Evolutionary conservation across 2,888 invertebrate genomes (phyloP).

Genomic region (Dasypolia templi): DNA sequence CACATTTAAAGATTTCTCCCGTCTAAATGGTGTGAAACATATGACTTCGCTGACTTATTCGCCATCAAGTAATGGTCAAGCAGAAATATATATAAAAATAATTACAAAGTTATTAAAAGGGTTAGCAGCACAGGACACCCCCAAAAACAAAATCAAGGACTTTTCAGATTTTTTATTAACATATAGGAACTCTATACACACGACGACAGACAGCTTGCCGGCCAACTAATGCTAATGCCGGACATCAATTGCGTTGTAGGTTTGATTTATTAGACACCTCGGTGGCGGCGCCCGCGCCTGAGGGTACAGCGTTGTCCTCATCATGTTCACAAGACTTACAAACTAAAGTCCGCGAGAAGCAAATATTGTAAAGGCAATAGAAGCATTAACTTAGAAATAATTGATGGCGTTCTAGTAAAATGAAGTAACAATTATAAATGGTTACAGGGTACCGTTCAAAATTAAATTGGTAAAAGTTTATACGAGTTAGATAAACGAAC

Average conservation of each 20-base stretch:
- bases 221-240: neutral
- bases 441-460: neutral
- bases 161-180: neutral
- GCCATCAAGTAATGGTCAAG: slow-evolving; percentile 4
- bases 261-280: slow-evolving; percentile 6
- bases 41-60: neutral
- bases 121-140: neutral
- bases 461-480: neutral
- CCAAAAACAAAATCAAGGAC: slow-evolving; percentile 1
- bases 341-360: neutral
- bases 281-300: neutral
- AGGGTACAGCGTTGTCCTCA: neutral
- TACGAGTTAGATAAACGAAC: neutral
- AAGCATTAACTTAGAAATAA: no score
- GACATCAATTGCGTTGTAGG: slow-evolving; percentile 9
- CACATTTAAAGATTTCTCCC: no score
- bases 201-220: slow-evolving; percentile 2
- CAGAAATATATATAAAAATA: slow-evolving; percentile 4
- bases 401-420: slow-evolving; percentile 1
- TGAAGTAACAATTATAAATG: neutral
- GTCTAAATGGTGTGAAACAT: neutral
- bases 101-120: neutral
- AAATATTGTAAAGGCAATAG: slow-evolving; percentile 3
- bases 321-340: neutral
- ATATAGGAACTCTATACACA: slow-evolving; percentile 4